Percentiles rank a stretch among this genome's conserved stretches.
Evolutionary conservation across 2,113 vertebrate genomes (phyloP).

Genomic region (Eptesicus fuscus): DNA sequence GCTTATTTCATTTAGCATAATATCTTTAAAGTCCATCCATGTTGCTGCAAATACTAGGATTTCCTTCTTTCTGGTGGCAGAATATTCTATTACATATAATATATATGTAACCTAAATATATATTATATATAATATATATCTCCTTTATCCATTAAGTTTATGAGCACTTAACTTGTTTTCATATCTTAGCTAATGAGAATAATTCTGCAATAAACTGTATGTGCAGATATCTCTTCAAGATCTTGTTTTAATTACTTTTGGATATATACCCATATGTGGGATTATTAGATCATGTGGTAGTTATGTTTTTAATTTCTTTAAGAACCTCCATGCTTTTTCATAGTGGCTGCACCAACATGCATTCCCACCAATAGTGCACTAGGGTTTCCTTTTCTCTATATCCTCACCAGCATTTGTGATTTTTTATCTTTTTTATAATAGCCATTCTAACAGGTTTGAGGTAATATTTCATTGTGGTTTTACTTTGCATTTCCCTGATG

Average conservation of each 20-base stretch:
- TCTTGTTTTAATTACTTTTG: neutral
- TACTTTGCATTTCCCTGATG: neutral
- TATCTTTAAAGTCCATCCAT: neutral
- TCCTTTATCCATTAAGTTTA: neutral
- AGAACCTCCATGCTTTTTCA: neutral
- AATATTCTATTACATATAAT: neutral
- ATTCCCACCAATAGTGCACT: neutral
- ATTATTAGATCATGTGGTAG: neutral
- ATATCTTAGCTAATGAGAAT: neutral
- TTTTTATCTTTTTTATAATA: neutral
- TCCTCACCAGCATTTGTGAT: neutral
- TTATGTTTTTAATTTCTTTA: neutral
- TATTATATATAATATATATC: neutral
- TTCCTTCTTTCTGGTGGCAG: neutral
- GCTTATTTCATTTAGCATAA: neutral
- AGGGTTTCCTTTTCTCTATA: neutral
- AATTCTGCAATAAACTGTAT: neutral
- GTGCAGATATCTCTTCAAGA: neutral
- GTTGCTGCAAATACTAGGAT: neutral
- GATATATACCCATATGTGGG: neutral
- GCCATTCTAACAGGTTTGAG: neutral
- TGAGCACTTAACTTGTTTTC: neutral
- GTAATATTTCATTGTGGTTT: neutral
- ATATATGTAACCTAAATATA: neutral
- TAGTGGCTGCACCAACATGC: neutral